Evolutionary conservation across 2,797 vertebrate species (phyloP).

Genomic region (Onychomys torridus): DNA sequence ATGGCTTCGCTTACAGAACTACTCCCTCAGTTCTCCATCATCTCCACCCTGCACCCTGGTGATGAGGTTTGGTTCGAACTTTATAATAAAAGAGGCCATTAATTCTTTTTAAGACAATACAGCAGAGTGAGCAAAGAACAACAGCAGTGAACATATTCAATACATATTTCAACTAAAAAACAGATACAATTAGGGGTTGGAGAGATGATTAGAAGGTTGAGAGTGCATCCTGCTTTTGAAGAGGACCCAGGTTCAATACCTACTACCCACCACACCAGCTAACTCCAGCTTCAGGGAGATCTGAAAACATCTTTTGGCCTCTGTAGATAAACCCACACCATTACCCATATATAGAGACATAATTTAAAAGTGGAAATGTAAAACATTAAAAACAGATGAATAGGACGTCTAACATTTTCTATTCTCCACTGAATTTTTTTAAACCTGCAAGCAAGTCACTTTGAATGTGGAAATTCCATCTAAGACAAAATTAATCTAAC

Average conservation of each 20-base stretch:
- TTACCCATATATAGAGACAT: background rate
- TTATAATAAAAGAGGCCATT: slow-evolving; percentile 1
- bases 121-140: background rate
- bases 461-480: background rate
- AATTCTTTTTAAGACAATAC: background rate
- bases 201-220: background rate
- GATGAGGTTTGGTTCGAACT: background rate
- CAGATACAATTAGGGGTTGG: background rate
- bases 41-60: background rate
- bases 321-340: background rate
- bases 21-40: background rate
- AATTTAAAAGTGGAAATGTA: background rate
- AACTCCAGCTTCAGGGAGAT: background rate
- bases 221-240: background rate
- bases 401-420: background rate
- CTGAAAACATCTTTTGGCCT: background rate
- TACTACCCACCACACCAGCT: background rate
- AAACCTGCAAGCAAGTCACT: background rate
- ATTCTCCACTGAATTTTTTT: background rate
- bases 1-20: background rate
- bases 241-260: background rate
- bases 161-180: background rate
- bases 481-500: background rate
- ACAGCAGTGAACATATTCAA: too few relatives aligned
- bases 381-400: background rate